These are phyloP conservation scores for Idris sp. DNA, from an alignment of 1,140 invertebrate genomes.

Conservation along the genomic window DNA sequence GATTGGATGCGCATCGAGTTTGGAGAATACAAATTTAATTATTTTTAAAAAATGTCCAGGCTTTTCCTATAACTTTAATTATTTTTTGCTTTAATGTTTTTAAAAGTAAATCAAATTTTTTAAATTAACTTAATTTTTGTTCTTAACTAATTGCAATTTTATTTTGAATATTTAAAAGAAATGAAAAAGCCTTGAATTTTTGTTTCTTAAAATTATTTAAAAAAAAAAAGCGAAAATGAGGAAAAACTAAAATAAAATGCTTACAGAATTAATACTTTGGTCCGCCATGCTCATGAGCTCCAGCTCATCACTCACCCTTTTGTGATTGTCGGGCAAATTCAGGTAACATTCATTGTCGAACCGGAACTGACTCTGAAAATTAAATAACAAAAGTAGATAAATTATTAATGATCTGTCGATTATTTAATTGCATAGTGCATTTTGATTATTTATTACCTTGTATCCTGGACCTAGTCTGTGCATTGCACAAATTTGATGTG, in stretches of 20 bases:
- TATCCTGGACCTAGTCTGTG: conserved; percentile 96
- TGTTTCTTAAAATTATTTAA: no score
- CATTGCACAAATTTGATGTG: conserved; percentile 98
- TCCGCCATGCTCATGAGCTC: conserved; percentile 78
- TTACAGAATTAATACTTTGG: conserved; percentile 81
- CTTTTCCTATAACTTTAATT: no score
- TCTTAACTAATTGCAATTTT: no score
- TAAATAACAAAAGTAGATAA: conserved; percentile 1
- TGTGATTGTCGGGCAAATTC: conserved; percentile 95
- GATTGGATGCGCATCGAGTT: conserved; percentile 69
- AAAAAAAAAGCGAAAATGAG: conserved; percentile 68
- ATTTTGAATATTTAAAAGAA: no score
- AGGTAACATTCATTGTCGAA: conserved; percentile 99
- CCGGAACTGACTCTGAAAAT: conserved; percentile 94
- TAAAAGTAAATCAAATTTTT: no score
- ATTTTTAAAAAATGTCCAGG: no score
- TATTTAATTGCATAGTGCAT: not conserved
- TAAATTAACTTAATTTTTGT: no score
- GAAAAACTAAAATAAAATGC: conserved; percentile 78
- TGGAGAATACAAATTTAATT: no score
- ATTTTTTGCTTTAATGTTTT: no score
- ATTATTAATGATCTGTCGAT: conserved; percentile 11
- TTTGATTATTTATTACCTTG: conserved; percentile 84
- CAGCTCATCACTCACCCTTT: conserved; percentile 91
- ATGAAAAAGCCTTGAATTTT: no score